A percentile compares a stretch with the other conserved stretches of the same genome.
phyloP scores from a whole-genome alignment of 2,113 vertebrate species.

The Gavialis gangeticus region DNA sequence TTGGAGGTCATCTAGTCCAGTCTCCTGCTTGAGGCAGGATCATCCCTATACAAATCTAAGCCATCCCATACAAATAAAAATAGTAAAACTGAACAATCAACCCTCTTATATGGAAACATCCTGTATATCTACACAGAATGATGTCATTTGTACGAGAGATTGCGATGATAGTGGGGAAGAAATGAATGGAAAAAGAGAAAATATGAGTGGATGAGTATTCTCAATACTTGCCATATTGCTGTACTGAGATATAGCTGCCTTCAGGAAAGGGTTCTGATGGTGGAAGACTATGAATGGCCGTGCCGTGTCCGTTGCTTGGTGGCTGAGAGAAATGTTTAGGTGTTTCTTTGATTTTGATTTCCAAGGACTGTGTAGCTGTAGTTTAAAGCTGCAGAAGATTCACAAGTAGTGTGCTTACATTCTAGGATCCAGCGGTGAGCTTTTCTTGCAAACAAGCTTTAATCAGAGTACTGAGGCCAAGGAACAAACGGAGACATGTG shows the following conservation, averaged over 20 bases:
- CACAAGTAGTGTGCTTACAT: conserved; percentile 6
- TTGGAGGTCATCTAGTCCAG: too few relatives aligned
- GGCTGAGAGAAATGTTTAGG: background rate
- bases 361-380: background rate
- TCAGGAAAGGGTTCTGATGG: background rate
- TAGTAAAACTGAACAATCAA: too few relatives aligned
- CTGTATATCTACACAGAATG: background rate
- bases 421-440: conserved; percentile 95
- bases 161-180: background rate
- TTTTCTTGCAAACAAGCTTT: conserved; percentile 99
- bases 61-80: too few relatives aligned
- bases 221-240: background rate
- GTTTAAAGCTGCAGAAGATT: background rate
- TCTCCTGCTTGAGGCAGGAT: too few relatives aligned
- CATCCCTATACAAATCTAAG: too few relatives aligned
- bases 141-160: background rate
- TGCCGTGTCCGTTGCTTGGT: fast-evolving
- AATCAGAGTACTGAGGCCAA: conserved; percentile 94
- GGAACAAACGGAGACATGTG: conserved; percentile 95
- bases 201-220: background rate
- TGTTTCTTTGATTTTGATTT: background rate
- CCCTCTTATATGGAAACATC: background rate
- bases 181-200: background rate
- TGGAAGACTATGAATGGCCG: background rate
- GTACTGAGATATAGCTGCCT: background rate